Percentiles rank a stretch among this genome's conserved stretches.
Conservation (phyloP, 2,888 invertebrate genomes). For the Taenaris catops region DNA sequence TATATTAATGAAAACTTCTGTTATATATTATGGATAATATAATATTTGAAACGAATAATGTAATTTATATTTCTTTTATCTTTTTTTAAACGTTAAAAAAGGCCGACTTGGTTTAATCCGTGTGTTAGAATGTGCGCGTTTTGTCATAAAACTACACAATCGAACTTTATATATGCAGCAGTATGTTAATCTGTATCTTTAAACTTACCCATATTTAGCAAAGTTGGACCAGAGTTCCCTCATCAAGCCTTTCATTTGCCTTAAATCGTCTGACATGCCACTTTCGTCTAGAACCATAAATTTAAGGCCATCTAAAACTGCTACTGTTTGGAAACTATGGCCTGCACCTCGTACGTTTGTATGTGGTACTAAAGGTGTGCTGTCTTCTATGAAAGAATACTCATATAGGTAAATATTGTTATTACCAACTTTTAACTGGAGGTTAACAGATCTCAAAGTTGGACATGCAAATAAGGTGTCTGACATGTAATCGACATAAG, state of each 20-base stretch:
- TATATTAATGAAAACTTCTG: too few species aligned
- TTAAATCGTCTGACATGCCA: slow-evolving; percentile 15
- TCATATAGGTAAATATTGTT: slow-evolving; percentile 38
- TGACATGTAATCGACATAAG: slow-evolving; percentile 30
- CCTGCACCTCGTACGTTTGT: slow-evolving; percentile 34
- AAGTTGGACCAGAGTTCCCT: slow-evolving; percentile 28
- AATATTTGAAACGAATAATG: too few species aligned
- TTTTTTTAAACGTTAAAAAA: too few species aligned
- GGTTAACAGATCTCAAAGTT: slow-evolving; percentile 31
- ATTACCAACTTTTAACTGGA: slow-evolving; percentile 28
- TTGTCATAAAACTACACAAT: too few species aligned
- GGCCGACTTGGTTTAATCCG: too few species aligned
- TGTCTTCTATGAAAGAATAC: slow-evolving; percentile 36
- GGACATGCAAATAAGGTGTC: slow-evolving; percentile 45
- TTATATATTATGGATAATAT: too few species aligned
- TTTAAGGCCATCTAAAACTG: slow-evolving; percentile 28
- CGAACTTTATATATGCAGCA: too few species aligned
- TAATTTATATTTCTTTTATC: too few species aligned
- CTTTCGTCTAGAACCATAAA: slow-evolving; percentile 27
- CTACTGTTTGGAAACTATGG: slow-evolving; percentile 36
- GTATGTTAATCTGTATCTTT: too few species aligned
- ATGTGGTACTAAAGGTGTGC: slow-evolving; percentile 30
- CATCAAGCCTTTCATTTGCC: slow-evolving; percentile 29
- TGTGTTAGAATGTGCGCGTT: too few species aligned
- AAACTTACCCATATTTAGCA: slow-evolving; percentile 23